Base-by-base conservation (phyloP, 2,113 vertebrate genomes). In the Macquaria australasica region DNA sequence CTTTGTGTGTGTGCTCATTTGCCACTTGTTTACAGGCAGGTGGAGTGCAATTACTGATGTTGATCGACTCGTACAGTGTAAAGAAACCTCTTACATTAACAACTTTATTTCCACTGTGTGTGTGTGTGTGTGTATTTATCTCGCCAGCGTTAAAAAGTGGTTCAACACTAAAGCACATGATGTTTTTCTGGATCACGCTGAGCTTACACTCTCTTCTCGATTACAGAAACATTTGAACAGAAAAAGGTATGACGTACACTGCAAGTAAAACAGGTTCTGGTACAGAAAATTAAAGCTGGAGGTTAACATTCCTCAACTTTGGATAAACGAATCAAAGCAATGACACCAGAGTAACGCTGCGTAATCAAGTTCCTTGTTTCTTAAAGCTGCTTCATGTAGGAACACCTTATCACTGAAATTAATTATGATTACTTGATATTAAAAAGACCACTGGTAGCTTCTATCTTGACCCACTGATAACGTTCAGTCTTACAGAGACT, bases 1-100 rank as follows among this genome's bases (percentile, higher is more conserved):
- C 31, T 66, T 2, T 81, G 60, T 45, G 37, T 80, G 56, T 31
- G 66, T 64, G 10, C 21, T 79, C 31, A 28, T 72, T 77, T 67
- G 12, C 85, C n/a, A 25, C 5, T 34, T 71, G 20, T 25, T 51
- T n/a, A 2, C 31, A 39, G 39, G 23, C 66, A 53, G 23, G 34
- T 25, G 34, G 14, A 28, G 71, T 48, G 10, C 5, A 73, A 20
- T 62, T 2, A 11, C 1, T 5, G 9, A 41, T 41, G 34, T 5
- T 37, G 31, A 11, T 23, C 9, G 5, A 37, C 7, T 64, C 20
- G 6, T 5, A 21, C 9, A 39, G 15, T 16, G 59, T 18, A 15
- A 39, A n/a, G 37, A 43, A 12, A 25, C 15, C 8, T 20, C 11
- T 56, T 43, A 8, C 20, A 16, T 43, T 8, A 55, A 37, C 3